Conservation (phyloP, 2,888 invertebrate species). For the Lydus trimaculatus region DNA sequence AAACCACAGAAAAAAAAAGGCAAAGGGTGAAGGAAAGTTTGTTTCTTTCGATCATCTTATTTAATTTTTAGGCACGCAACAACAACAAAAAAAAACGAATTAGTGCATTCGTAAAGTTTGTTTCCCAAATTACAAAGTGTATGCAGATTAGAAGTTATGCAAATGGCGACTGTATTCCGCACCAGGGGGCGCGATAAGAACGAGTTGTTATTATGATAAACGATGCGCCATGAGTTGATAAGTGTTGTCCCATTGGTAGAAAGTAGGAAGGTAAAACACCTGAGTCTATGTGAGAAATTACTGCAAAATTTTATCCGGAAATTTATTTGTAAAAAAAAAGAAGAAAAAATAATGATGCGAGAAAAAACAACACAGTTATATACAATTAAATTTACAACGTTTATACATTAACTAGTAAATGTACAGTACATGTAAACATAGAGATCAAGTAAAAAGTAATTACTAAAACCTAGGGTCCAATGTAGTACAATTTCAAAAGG, state of each 20-base stretch:
- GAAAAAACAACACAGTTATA: too few species aligned
- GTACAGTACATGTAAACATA: conserved; percentile 4
- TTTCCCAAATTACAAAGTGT: conserved; percentile 48
- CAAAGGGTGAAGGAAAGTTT: conserved; percentile 7
- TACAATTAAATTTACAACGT: conserved; percentile 8
- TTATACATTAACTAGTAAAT: background rate
- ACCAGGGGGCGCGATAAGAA: conserved; percentile 44
- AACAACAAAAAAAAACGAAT: conserved; percentile 45
- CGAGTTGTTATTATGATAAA: conserved; percentile 46
- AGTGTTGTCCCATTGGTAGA: conserved; percentile 38
- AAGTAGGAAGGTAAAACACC: conserved; percentile 26
- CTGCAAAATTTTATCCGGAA: background rate
- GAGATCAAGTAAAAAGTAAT: conserved; percentile 10
- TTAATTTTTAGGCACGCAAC: conserved; percentile 35
- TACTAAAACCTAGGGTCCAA: conserved; percentile 8
- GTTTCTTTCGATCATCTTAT: conserved; percentile 16
- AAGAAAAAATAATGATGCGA: background rate
- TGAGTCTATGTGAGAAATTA: background rate
- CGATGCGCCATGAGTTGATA: conserved; percentile 44
- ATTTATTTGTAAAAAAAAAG: background rate
- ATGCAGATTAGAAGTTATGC: conserved; percentile 57
- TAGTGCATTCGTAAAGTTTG: conserved; percentile 50
- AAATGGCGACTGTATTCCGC: conserved; percentile 50
- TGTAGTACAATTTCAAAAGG: conserved; percentile 4
- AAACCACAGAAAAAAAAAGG: conserved; percentile 1